Evolutionary conservation across 2,113 vertebrate species (phyloP), one percentile per base, ranked within the genome.

Genomic region (Polypterus bichir): DNA sequence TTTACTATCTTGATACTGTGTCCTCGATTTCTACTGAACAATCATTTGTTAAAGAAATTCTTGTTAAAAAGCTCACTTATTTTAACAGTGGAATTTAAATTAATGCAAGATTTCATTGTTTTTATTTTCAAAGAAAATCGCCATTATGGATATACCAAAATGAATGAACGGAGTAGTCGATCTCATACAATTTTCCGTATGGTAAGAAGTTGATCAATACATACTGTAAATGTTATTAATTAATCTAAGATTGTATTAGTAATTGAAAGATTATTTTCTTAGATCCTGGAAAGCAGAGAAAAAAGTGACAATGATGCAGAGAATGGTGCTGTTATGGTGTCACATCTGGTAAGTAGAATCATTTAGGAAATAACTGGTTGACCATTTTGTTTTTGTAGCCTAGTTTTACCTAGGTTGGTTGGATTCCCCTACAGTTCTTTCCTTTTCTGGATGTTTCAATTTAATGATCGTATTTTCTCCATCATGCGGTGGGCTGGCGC

Each of bases 151-250:
- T 90, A 90, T 76, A 98, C 95, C 0, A 97, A 97, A 74, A 94
- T 98, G 94, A 99, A 97, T 64, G 79, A 97, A 64, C 85, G 89
- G 54, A 97, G 96, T 78, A 98, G 93, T 64, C 91, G 94, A 46
- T 99, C 96, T 0, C 96, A 99, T 74, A 88, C 95, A 0, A 97
- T 99, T 69, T 97, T 99, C 72, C 84, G 94, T 70, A 97, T 98
- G 96, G 96, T 96, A 79, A 65, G 86, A 62, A 6, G 11, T 72
- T 59, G 6, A 1, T 5, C 48, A 47, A 44, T 44, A 57, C 44
- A 57, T 9, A n/a, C n/a, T n/a, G n/a, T n/a, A 46, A 7, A 4
- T 9, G 7, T 47, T 56, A 47, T 60, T 2, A 47, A 44, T 3
- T 27, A 48, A 58, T 57, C 59, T 66, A 4, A 63, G 66, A 64